Evolutionary conservation across 2,797 vertebrate genomes (phyloP).

Genomic region (Coluber constrictor): DNA sequence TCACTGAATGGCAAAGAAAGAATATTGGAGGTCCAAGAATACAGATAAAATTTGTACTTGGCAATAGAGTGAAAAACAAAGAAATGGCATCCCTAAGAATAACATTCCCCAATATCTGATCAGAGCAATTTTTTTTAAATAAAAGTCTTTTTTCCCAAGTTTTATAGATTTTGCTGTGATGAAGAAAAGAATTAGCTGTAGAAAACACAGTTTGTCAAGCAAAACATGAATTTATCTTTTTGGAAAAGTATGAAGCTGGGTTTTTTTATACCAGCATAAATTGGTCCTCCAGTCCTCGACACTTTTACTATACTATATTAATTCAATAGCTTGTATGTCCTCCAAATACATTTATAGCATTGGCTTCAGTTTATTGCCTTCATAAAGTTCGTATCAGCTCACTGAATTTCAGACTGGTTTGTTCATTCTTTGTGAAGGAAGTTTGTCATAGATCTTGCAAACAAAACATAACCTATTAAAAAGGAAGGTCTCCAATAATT

Average conservation of each 20-base stretch:
- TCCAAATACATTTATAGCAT: neutral
- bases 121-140: neutral
- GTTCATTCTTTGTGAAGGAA: neutral
- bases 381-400: neutral
- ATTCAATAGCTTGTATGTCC: neutral
- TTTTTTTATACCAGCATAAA: neutral
- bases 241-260: neutral
- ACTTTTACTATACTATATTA: neutral
- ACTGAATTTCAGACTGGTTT: neutral
- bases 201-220: neutral
- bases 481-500: slow-evolving; percentile 5
- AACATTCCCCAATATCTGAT: neutral
- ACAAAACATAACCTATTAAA: slow-evolving; percentile 39
- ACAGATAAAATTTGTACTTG: neutral
- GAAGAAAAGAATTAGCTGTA: neutral
- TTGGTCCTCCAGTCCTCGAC: neutral
- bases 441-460: neutral
- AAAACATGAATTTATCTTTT: neutral
- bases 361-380: neutral
- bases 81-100: neutral
- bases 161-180: neutral
- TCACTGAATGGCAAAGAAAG: neutral
- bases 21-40: neutral
- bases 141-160: neutral
- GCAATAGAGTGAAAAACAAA: neutral